phyloP scores from a whole-genome alignment of 2,888 invertebrate species.

The Drosophila quinaria region DNA sequence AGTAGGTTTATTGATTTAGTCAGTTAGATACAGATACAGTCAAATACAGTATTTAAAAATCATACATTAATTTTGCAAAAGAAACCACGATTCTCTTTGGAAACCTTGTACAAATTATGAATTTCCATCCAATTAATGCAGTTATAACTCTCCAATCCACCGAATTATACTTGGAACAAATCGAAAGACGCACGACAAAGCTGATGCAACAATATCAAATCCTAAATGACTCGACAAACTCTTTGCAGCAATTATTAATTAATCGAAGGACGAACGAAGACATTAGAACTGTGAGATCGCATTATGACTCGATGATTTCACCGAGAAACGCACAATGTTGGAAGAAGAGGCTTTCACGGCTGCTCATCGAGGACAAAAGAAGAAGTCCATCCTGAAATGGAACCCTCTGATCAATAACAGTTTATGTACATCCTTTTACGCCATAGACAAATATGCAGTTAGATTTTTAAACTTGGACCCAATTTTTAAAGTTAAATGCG shows the following conservation, averaged over 20 bases:
- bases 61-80: not conserved
- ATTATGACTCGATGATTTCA: not conserved
- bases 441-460: not conserved
- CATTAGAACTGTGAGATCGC: not conserved
- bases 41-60: constrained; percentile 1
- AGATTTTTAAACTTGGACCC: constrained; percentile 2
- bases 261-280: not conserved
- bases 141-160: not conserved
- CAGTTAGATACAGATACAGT: not conserved
- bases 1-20: constrained; percentile 1
- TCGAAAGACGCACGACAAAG: constrained; percentile 19
- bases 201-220: not conserved
- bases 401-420: not conserved
- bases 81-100: not conserved
- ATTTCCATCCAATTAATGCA: not conserved
- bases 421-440: not conserved
- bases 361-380: constrained; percentile 15
- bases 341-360: not conserved
- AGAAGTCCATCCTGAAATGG: not conserved
- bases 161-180: not conserved
- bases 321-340: not conserved
- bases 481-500: not conserved
- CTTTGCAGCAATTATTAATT: not conserved
- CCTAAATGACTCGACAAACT: not conserved
- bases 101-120: constrained; percentile 3